Evolutionary conservation across 2,888 invertebrate genomes (phyloP), one percentile per base, ranked within the genome.

Genomic region (Tholera decimalis): DNA sequence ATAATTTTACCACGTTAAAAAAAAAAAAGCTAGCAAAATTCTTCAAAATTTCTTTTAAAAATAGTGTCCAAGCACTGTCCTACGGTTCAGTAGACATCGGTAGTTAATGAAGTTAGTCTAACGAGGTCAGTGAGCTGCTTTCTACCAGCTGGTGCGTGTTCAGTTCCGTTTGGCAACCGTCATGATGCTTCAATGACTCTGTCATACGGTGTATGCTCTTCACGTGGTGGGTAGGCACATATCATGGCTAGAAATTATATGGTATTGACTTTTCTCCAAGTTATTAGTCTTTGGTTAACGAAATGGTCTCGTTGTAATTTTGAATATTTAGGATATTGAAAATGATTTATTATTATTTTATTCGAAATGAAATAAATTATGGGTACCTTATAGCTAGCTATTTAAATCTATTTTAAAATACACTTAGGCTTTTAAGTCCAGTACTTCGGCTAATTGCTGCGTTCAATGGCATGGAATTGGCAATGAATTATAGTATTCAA

Each of bases 81-180:
- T 43, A 63, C 47, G 72, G 77, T 71, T 77, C 69, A 74, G 49
- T 77, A 35, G 61, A 26, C 63, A 67, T 22, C 47, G 62, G 50
- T 70, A 49, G 39, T 47, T 73, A 75, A 82, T 82, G 72, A 82
- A 77, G 77, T 79, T 65, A 73, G 72, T 47, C 50, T 72, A 85
- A 75, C 20, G 69, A 50, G 86, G 83, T 81, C 88, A 75, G 77
- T 79, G 56, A 63, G 69, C 61, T 73, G 65, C 88, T 88, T 87
- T 84, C 80, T 84, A 73, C 59, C 79, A 83, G 86, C 72, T 88
- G 84, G 85, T 84, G 88, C 88, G 86, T 87, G 83, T 81, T 85
- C 73, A 73, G 86, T 88, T 88, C 88, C 89, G 87, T 80, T 84
- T 83, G 81, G 66, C 68, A 77, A 78, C 70, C 71, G 37, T 57